A percentile compares a stretch with the other conserved stretches of the same genome.
These are phyloP conservation scores for Sylvilagus bachmani DNA, from an alignment of 2,113 vertebrate genomes.

Conservation along the genomic window DNA sequence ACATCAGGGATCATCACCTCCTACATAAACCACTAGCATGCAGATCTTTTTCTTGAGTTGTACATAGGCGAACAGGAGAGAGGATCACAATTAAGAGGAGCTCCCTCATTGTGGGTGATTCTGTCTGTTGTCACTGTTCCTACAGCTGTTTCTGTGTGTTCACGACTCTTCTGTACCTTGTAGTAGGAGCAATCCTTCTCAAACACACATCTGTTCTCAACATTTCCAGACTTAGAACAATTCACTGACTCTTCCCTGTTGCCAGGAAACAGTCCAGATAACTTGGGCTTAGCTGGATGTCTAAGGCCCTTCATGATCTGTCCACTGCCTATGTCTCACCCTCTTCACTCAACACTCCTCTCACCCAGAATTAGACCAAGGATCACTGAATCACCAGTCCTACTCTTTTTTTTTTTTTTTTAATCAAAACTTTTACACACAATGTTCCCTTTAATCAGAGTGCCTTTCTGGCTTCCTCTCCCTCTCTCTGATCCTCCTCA, in stretches of 20 bases:
- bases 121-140: not conserved
- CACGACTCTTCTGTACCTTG: not conserved
- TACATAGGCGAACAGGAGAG: not conserved
- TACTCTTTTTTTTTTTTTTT: not conserved
- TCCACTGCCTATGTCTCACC: too few species aligned
- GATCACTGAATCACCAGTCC: not conserved
- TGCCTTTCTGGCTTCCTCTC: not conserved
- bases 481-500: not conserved
- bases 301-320: rapidly evolving
- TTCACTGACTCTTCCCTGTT: not conserved
- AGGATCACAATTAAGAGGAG: not conserved
- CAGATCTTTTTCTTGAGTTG: not conserved
- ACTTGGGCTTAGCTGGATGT: not conserved
- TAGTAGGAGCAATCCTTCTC: not conserved
- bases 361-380: not conserved
- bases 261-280: not conserved
- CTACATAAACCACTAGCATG: not conserved
- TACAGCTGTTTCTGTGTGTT: not conserved
- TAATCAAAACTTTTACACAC: not conserved
- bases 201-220: not conserved
- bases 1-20: not conserved
- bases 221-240: not conserved
- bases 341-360: not conserved
- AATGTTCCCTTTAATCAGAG: not conserved
- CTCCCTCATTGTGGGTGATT: not conserved